Evolutionary conservation across 2,797 vertebrate genomes (phyloP).

Genomic region (Anabas testudineus): DNA sequence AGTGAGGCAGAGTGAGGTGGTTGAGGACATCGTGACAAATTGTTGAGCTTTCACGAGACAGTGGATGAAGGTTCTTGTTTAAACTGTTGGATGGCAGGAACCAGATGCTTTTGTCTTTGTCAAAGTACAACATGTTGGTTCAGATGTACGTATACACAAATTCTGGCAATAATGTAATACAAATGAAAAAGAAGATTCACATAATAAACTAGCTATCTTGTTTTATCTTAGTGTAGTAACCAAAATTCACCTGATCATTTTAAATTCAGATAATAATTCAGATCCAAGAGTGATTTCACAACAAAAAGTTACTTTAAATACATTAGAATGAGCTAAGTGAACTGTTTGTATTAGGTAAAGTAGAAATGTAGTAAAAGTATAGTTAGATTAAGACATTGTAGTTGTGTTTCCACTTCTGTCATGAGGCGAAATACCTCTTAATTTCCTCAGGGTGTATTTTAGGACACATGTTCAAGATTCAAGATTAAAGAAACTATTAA

Average conservation of each 20-base stretch:
- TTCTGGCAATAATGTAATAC: slow-evolving; percentile 34
- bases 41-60: slow-evolving; percentile 67
- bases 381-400: background rate
- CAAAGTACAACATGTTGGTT: slow-evolving; percentile 51
- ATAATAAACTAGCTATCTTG: no score
- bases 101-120: slow-evolving; percentile 78
- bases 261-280: no score
- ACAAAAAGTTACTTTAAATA: background rate
- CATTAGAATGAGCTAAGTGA: no score
- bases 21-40: slow-evolving; percentile 32
- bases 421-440: background rate
- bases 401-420: background rate
- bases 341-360: no score
- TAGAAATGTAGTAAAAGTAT: background rate
- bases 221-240: no score
- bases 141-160: slow-evolving; percentile 38
- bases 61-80: slow-evolving; percentile 80
- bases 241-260: no score
- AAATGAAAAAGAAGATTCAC: no score
- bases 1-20: background rate
- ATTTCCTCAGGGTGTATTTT: background rate
- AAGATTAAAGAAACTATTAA: no score
- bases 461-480: no score
- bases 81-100: slow-evolving; percentile 70
- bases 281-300: no score